Base-by-base conservation (phyloP, 2,888 invertebrate species). In the Reticulitermes lucifugus region DNA sequence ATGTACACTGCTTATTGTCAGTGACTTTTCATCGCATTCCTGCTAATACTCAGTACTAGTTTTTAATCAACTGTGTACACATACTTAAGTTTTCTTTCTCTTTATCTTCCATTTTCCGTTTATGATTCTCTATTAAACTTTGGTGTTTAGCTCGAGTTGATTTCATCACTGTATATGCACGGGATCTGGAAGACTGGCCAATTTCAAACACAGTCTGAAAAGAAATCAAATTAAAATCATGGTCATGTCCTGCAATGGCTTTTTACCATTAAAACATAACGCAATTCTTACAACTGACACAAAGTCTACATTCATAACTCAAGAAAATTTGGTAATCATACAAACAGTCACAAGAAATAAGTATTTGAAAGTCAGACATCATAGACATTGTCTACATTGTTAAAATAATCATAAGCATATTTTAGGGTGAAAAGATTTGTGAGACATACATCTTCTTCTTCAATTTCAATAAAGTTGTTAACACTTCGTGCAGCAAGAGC, bases 121-220 rank as follows among this genome's bases (percentile, higher is more conserved):
- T 91, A 83, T 90, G 90, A 86, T 91, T 90, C 89, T 88, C 89
- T 86, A 95, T 92, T 91, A 92, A 89, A 89, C 94, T 90, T 90
- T 94, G 92, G 91, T 98, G 94, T 89, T 94, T 92, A 87, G 94
- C 93, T 81, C 99, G 93, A 91, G 98, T 98, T 21, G 94, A 93
- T 90, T 97, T 97, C 98, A 99, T 99, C 0, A 96, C 95, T 85
- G 94, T 91, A 88, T 96, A 96, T 89, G 95, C 95, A 0, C 94
- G 93, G 0, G 97, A 96, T 89, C 97, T 94, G 88, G 95, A 93
- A 89, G 95, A 96, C 0, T 96, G 94, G 77, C 96, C 96, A 82
- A 99, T 93, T 92, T 99, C 99, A 91, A 99, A 97, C 89, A 99
- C 96, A 0, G 98, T 99, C 97, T 98, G 91, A 70, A 92, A 91